These are phyloP conservation scores for Acrobasis repandana DNA, from an alignment of 2,888 invertebrate genomes.

Conservation along the genomic window DNA sequence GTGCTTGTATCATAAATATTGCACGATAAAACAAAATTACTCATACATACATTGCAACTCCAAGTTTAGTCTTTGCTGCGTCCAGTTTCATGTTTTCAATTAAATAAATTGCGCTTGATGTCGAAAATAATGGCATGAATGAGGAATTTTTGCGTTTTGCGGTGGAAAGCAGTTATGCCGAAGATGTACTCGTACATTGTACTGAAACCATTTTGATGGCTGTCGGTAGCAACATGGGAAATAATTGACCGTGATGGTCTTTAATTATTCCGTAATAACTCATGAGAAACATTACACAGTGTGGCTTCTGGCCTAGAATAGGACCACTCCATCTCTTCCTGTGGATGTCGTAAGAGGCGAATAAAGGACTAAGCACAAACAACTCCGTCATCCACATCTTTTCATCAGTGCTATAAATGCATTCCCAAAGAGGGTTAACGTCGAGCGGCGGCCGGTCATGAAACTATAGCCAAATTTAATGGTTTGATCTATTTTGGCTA, in stretches of 20 bases:
- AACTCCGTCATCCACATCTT: no score
- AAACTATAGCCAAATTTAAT: no score
- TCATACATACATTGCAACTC: neutral
- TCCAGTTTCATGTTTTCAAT: constrained; percentile 26
- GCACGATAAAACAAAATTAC: neutral
- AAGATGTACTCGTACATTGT: neutral
- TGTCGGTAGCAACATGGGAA: neutral
- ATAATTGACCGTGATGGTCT: constrained; percentile 3
- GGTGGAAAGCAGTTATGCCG: constrained; percentile 3
- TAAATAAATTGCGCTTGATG: constrained; percentile 35
- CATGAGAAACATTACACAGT: no score
- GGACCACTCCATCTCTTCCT: no score
- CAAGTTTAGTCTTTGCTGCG: neutral
- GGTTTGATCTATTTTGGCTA: no score
- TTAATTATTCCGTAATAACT: neutral
- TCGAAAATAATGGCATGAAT: constrained; percentile 18
- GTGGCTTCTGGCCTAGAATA: no score
- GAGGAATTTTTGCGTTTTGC: constrained; percentile 23
- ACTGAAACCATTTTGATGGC: neutral
- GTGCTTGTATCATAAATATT: neutral
- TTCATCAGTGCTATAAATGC: no score
- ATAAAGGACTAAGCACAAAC: no score
- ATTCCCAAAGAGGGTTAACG: no score
- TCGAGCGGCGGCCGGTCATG: no score
- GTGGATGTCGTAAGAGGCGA: no score